Evolutionary conservation across 2,888 invertebrate genomes (phyloP).

Genomic region (Sarcophaga carnaria): DNA sequence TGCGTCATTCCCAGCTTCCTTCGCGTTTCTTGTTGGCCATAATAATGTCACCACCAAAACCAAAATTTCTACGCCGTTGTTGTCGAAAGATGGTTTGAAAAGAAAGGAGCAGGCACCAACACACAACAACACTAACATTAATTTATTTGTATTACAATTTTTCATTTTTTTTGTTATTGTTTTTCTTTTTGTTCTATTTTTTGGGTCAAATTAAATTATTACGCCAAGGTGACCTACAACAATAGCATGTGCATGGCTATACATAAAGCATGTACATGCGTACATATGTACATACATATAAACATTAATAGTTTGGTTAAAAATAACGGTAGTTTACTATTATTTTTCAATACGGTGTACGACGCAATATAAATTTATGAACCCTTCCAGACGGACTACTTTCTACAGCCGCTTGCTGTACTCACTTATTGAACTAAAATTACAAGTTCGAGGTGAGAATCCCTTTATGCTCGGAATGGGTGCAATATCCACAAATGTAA

Average conservation of each 20-base stretch:
- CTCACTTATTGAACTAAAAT: too few species aligned
- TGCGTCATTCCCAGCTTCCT: constrained; percentile 3
- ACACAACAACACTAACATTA: background rate
- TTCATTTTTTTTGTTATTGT: background rate
- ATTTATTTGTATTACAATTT: background rate
- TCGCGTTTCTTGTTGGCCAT: background rate
- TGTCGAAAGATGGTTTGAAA: background rate
- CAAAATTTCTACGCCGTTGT: background rate
- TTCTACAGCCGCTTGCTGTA: too few species aligned
- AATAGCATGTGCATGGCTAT: background rate
- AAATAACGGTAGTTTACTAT: too few species aligned
- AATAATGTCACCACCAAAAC: background rate
- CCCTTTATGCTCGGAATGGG: too few species aligned
- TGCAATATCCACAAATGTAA: too few species aligned
- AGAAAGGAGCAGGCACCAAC: background rate
- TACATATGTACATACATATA: background rate
- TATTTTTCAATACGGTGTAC: too few species aligned
- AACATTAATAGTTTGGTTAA: too few species aligned
- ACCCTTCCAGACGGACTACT: too few species aligned
- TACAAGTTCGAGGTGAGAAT: too few species aligned
- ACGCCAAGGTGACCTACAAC: constrained; percentile 58
- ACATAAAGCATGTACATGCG: too few species aligned
- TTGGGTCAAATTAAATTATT: constrained; percentile 56
- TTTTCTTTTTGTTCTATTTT: constrained; percentile 6
- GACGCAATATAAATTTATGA: too few species aligned